Conservation (phyloP, 2,113 vertebrate species). For the Carettochelys insculpta region DNA sequence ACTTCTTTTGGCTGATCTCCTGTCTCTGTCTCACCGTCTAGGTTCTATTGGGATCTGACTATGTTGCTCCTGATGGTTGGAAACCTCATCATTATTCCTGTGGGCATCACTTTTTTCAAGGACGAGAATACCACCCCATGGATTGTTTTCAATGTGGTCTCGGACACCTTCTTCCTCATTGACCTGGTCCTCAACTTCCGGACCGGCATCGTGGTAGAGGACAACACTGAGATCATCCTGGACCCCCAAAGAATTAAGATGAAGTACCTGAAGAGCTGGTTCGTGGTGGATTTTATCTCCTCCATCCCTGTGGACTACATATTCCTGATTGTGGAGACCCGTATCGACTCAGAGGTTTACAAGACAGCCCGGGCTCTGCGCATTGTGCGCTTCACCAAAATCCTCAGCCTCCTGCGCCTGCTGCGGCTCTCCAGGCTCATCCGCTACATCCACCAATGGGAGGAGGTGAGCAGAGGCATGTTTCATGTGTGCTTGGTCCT, state of each 20-base stretch:
- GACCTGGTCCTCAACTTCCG: conserved; percentile 99
- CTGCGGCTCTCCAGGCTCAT: conserved; percentile 95
- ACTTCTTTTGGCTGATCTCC: conserved; percentile 17
- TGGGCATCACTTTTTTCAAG: conserved; percentile 99
- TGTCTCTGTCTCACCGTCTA: conserved; percentile 73
- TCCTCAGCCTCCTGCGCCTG: conserved; percentile 94
- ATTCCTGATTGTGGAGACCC: conserved; percentile 97
- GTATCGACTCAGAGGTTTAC: conserved; percentile 98
- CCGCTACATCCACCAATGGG: conserved; percentile 99
- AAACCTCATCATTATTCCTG: conserved; percentile 98
- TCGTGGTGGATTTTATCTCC: conserved; percentile 98
- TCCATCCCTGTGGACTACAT: conserved; percentile 99
- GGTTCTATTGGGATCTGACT: conserved; percentile 99
- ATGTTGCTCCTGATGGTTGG: conserved; percentile 99
- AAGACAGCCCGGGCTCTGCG: conserved; percentile 96
- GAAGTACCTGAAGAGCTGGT: conserved; percentile 98
- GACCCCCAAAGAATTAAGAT: conserved; percentile 97
- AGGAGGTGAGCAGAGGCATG: conserved; percentile 86
- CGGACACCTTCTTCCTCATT: conserved; percentile 98
- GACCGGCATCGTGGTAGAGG: conserved; percentile 97
- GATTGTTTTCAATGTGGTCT: conserved; percentile 99
- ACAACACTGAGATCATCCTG: conserved; percentile 98
- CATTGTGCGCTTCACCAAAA: conserved; percentile 98
- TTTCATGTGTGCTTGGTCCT: background rate
- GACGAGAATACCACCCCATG: conserved; percentile 97